Percentiles rank a stretch among this genome's conserved stretches.
phyloP scores from a whole-genome alignment of 2,888 invertebrate genomes.

The Leucophenga montana region DNA sequence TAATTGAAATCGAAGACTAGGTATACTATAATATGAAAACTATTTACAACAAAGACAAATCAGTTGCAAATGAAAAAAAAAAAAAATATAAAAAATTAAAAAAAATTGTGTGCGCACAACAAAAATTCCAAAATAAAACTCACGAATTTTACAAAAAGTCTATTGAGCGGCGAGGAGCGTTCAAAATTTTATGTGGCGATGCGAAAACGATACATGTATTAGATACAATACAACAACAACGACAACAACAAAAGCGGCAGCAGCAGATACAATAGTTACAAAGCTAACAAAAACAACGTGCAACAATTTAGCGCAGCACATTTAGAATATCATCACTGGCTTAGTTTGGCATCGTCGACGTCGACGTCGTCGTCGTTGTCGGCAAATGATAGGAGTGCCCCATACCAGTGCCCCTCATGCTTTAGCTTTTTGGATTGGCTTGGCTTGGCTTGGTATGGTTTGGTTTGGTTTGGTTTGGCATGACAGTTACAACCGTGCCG shows the following conservation, averaged over 20 bases:
- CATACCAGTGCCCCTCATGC: conserved; percentile 35
- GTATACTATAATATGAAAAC: conserved; percentile 26
- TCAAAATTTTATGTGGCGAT: conserved; percentile 41
- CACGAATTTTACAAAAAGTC: conserved; percentile 59
- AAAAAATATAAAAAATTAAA: conserved; percentile 24
- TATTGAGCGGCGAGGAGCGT: conserved; percentile 36
- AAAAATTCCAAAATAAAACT: conserved; percentile 67
- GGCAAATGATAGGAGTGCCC: conserved; percentile 64
- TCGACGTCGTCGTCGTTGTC: not conserved
- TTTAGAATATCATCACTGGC: conserved; percentile 69
- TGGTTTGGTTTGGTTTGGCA: conserved; percentile 57
- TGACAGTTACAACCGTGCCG: conserved; percentile 63
- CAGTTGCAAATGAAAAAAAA: conserved; percentile 59
- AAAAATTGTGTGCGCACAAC: conserved; percentile 37
- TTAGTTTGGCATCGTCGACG: conserved; percentile 1
- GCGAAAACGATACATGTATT: conserved; percentile 67
- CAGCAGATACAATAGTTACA: conserved; percentile 39
- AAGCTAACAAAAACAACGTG: conserved; percentile 53
- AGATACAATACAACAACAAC: conserved; percentile 45
- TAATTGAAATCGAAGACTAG: conserved; percentile 12
- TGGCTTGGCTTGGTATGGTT: conserved; percentile 47
- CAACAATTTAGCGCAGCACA: conserved; percentile 64
- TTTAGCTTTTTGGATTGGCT: conserved; percentile 38
- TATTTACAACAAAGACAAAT: conserved; percentile 43
- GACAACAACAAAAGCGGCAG: conserved; percentile 39